These are phyloP conservation scores for Oreotrochilus melanogaster DNA, from an alignment of 2,113 vertebrate genomes.

Conservation along the genomic window DNA sequence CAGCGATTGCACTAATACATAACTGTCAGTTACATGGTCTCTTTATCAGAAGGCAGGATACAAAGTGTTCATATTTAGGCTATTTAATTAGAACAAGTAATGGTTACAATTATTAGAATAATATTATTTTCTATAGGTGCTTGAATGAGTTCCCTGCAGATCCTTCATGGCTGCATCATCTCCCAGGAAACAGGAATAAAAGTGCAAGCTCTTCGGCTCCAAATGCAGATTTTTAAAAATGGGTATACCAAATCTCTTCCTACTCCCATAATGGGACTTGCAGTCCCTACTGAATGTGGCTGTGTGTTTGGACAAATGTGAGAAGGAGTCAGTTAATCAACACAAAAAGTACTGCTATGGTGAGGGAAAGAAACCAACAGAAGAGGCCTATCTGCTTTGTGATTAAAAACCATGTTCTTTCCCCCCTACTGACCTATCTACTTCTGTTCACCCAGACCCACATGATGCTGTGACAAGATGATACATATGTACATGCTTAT, in stretches of 20 bases:
- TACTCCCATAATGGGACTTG: not conserved
- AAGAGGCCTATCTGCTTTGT: not conserved
- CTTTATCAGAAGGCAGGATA: slow-evolving; percentile 23
- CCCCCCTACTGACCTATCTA: not conserved
- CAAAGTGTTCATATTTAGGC: not conserved
- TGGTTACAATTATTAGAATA: slow-evolving; percentile 7
- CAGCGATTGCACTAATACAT: not conserved
- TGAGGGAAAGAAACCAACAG: not conserved
- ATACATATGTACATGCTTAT: not conserved
- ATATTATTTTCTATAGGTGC: not conserved
- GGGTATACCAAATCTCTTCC: not conserved
- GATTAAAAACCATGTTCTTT: not conserved
- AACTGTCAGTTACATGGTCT: slow-evolving; percentile 10
- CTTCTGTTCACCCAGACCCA: not conserved
- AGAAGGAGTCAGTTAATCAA: not conserved
- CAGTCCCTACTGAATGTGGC: not conserved
- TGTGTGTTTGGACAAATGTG: not conserved
- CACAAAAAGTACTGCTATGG: not conserved
- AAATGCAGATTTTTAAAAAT: not conserved
- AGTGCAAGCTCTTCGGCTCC: not conserved
- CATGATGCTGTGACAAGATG: not conserved
- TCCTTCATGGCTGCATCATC: not conserved
- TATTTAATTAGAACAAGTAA: not conserved
- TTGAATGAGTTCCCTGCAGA: not conserved
- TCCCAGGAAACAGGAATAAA: not conserved